These are phyloP conservation scores for Formicarius rufipectus DNA, from an alignment of 2,113 vertebrate genomes.

Conservation along the genomic window DNA sequence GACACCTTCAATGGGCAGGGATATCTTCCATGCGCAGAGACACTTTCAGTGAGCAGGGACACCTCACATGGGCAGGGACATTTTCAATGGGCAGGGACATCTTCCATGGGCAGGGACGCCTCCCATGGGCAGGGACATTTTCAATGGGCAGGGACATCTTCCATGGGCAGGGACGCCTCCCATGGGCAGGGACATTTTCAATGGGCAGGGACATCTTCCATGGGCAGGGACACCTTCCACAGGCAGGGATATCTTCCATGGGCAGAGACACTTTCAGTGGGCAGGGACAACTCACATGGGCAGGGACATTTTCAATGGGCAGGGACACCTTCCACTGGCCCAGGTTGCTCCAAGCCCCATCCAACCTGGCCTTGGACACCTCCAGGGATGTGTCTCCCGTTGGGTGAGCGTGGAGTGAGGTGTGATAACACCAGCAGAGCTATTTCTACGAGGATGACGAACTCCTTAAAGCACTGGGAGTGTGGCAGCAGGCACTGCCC, in stretches of 20 bases:
- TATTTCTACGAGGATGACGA: neutral
- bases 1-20: too few species aligned
- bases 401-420: rapidly evolving
- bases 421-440: rapidly evolving
- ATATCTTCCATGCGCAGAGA: neutral
- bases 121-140: neutral
- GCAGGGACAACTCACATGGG: neutral
- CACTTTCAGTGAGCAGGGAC: neutral
- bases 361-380: neutral
- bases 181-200: neutral
- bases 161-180: neutral
- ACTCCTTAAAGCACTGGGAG: neutral
- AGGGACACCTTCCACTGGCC: neutral
- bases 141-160: neutral
- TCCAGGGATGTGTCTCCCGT: neutral
- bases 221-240: neutral
- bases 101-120: neutral
- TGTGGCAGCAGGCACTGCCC: rapidly evolving
- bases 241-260: too few species aligned
- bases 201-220: too few species aligned
- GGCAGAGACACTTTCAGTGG: neutral
- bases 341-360: neutral
- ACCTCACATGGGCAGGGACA: too few species aligned
- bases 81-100: neutral
- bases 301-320: neutral